Percentiles rank a stretch among this genome's conserved stretches.
phyloP scores from a whole-genome alignment of 2,113 vertebrate species.

The Protomyctophum bolini region DNA sequence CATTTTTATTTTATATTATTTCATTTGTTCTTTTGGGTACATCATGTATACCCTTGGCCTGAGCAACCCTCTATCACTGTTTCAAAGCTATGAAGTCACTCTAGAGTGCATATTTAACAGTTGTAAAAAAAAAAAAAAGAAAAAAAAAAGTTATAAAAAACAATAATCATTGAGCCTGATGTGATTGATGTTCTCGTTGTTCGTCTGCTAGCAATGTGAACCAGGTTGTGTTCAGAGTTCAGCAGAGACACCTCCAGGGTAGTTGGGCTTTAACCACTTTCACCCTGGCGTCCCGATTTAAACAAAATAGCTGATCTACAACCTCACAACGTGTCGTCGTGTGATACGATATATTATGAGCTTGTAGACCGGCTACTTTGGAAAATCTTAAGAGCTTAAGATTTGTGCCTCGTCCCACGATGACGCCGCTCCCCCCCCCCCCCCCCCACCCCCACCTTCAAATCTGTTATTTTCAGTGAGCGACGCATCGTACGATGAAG shows the following conservation, averaged over 20 bases:
- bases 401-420: neutral
- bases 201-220: conserved; percentile 63
- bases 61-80: conserved; percentile 44
- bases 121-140: conserved; percentile 28
- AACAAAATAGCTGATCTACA: too few relatives aligned
- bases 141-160: conserved; percentile 25
- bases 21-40: conserved; percentile 32
- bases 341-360: too few relatives aligned
- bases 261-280: conserved; percentile 18
- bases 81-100: conserved; percentile 42
- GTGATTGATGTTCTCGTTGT: conserved; percentile 40
- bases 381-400: neutral
- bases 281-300: too few relatives aligned
- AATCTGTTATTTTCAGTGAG: too few relatives aligned
- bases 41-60: conserved; percentile 33
- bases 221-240: conserved; percentile 42
- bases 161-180: conserved; percentile 49
- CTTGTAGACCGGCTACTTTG: too few relatives aligned
- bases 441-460: neutral
- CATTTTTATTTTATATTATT: conserved; percentile 42
- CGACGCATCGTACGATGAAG: too few relatives aligned
- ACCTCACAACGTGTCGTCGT: too few relatives aligned
- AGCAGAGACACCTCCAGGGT: conserved; percentile 57
- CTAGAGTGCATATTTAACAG: conserved; percentile 27
- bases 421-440: conserved; percentile 1